A percentile compares a stretch with the other conserved stretches of the same genome.
Evolutionary conservation across 2,113 vertebrate species (phyloP).

Genomic region (Ciconia boyciana): DNA sequence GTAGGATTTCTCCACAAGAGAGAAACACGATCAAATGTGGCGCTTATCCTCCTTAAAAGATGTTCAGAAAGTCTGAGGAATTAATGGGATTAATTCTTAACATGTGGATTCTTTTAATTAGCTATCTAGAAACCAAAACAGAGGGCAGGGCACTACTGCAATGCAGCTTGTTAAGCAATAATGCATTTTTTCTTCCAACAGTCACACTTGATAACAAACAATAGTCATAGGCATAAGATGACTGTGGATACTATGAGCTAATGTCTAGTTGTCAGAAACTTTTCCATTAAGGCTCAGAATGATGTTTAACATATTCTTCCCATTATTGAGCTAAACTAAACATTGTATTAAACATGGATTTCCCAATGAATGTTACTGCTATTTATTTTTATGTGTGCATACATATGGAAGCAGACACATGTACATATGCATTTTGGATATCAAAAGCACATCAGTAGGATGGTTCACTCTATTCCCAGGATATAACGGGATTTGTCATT

Average conservation of each 20-base stretch:
- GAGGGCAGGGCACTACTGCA: slow-evolving; percentile 43
- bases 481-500: neutral
- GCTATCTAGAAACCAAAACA: slow-evolving; percentile 33
- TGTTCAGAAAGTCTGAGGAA: neutral
- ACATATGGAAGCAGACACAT: neutral
- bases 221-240: slow-evolving; percentile 41
- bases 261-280: slow-evolving; percentile 71
- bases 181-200: slow-evolving; percentile 62
- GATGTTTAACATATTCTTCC: slow-evolving; percentile 58
- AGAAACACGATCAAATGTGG: rapidly evolving
- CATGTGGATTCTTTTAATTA: slow-evolving; percentile 44
- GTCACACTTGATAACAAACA: slow-evolving; percentile 71
- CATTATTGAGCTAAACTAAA: slow-evolving; percentile 43
- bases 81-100: slow-evolving; percentile 3
- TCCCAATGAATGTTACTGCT: slow-evolving; percentile 11
- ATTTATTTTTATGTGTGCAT: neutral
- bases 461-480: neutral
- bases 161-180: slow-evolving; percentile 58
- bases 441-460: neutral
- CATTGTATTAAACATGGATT: slow-evolving; percentile 20
- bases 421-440: neutral
- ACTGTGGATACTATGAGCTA: slow-evolving; percentile 70
- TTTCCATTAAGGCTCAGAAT: slow-evolving; percentile 59
- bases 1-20: neutral
- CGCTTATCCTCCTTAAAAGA: neutral